These are phyloP conservation scores for Kuschelorhynchus macadamiae DNA, from an alignment of 2,888 invertebrate genomes.

Conservation along the genomic window DNA sequence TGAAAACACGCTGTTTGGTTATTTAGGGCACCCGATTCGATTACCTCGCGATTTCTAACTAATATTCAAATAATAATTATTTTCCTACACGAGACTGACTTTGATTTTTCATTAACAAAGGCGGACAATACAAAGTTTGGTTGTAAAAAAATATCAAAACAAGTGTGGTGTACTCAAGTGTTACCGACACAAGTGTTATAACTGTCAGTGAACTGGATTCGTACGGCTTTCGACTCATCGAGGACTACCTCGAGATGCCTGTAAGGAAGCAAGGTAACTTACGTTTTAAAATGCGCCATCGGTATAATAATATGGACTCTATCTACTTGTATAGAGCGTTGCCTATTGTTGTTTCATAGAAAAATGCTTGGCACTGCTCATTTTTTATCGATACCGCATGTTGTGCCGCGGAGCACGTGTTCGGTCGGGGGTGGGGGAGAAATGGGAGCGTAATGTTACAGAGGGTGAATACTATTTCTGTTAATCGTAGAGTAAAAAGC, in stretches of 20 bases:
- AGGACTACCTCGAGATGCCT: slow-evolving; percentile 47
- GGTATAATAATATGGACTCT: too few species aligned
- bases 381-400: slow-evolving; percentile 38
- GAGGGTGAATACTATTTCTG: slow-evolving; percentile 16
- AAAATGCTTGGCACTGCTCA: slow-evolving; percentile 15
- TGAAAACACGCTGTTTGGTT: slow-evolving; percentile 29
- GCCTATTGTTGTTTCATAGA: slow-evolving; percentile 17
- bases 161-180: slow-evolving; percentile 5
- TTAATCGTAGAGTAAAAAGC: too few species aligned
- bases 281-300: too few species aligned
- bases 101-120: neutral
- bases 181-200: slow-evolving; percentile 13
- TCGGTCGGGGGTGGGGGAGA: slow-evolving; percentile 31
- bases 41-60: slow-evolving; percentile 2
- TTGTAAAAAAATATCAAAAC: slow-evolving; percentile 9
- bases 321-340: too few species aligned
- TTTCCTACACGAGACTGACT: neutral
- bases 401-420: slow-evolving; percentile 37
- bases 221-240: slow-evolving; percentile 41
- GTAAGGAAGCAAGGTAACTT: slow-evolving; percentile 47
- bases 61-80: neutral
- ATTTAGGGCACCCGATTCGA: slow-evolving; percentile 32
- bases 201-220: slow-evolving; percentile 44
- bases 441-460: slow-evolving; percentile 11
- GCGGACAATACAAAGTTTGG: neutral